Base-by-base conservation (phyloP, 2,113 vertebrate genomes). In the Phocoena sinus region DNA sequence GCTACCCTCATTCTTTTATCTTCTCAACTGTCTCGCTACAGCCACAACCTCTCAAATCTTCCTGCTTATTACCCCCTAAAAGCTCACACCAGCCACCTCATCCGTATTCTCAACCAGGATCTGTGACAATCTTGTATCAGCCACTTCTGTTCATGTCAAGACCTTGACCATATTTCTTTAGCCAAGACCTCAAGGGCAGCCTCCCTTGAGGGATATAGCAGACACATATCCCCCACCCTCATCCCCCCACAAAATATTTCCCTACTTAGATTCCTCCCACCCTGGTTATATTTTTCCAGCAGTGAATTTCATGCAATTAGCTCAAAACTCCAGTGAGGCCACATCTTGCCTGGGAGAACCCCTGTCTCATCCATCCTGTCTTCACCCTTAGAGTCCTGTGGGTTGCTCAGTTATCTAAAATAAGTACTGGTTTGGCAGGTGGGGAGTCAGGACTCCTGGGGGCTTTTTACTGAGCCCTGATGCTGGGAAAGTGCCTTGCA, bases 401-500 rank as follows among this genome's bases (percentile, higher is more conserved):
- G 17, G 47, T 74, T 94, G 81, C 58, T 96, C 47, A 91, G 50
- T 65, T 86, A 96, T 53, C 73, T 92, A 80, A 96, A 93, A 60
- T 93, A 89, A 96, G 80, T 79, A 71, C 84, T 92, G 53, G 62
- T 92, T 84, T 94, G 62, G 76, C 74, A 81, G 81, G 62, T 38
- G n/a, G 26, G 36, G 33, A 93, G 65, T 82, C 67, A 81, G 83
- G 50, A 84, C 85, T 97, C 81, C 47, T 89, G 77, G 92, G 65
- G 53, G 62, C 89, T 94, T 97, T 96, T 96, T 89, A 86, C 31
- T 89, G 85, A 94, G 53, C 80, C 12, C 28, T 73, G 82, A 94
- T 91, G 67, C 88, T 89, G 47, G 62, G 83, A 86, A 97, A 93
- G 15, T 82, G 73, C 26, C 86, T 71, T 85, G 26, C 8, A 53